Percentiles rank a stretch among this genome's conserved stretches.
These are phyloP conservation scores for Anser brachyrhynchus DNA, from an alignment of 2,113 vertebrate species.

Conservation along the genomic window DNA sequence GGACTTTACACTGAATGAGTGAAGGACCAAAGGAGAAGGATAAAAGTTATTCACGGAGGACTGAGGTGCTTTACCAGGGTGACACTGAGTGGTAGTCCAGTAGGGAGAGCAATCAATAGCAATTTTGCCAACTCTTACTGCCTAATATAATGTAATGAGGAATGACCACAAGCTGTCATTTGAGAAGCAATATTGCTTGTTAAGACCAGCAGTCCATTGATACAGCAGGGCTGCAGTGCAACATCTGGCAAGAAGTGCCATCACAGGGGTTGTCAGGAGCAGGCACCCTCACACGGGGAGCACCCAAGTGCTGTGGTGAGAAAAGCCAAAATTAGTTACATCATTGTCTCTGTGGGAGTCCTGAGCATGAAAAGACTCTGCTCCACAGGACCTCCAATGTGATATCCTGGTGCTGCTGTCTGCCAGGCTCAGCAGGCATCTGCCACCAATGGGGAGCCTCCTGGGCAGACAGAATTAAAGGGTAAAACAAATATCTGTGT, in stretches of 20 bases:
- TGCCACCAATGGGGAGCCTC: background rate
- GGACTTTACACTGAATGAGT: background rate
- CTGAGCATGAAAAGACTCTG: background rate
- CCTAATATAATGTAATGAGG: background rate
- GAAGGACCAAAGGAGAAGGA: background rate
- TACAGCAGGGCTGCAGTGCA: background rate
- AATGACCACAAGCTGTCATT: background rate
- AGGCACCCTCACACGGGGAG: background rate
- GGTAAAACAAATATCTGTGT: background rate
- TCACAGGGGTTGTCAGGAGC: background rate
- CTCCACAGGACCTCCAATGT: background rate
- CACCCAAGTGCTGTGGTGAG: background rate
- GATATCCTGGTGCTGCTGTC: constrained; percentile 20
- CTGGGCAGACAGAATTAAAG: constrained; percentile 38
- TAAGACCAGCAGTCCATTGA: background rate
- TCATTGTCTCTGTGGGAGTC: background rate
- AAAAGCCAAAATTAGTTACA: background rate
- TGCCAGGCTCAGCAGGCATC: background rate
- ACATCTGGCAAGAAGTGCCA: background rate
- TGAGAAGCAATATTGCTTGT: background rate
- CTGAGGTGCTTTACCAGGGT: background rate
- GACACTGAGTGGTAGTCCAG: background rate
- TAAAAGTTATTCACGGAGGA: background rate
- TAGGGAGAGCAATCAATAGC: background rate
- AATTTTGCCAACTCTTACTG: background rate